Percentiles rank a stretch among this genome's conserved stretches.
These are phyloP conservation scores for Bombus balteatus DNA, from an alignment of 1,140 invertebrate genomes.

Conservation along the genomic window DNA sequence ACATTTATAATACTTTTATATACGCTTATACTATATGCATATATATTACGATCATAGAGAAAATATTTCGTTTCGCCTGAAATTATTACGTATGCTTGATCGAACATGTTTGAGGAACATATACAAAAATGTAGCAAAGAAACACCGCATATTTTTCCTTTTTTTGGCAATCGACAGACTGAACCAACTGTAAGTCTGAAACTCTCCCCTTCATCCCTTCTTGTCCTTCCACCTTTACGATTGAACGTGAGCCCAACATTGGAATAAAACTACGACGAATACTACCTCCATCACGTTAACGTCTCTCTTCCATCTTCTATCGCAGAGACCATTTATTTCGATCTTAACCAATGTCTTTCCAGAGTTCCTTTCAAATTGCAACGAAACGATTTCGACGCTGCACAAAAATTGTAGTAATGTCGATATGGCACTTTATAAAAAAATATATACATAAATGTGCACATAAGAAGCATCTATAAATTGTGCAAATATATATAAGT, in stretches of 20 bases:
- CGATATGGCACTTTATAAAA: neutral
- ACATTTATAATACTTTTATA: neutral
- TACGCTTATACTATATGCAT: neutral
- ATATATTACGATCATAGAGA: neutral
- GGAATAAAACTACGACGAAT: conserved; percentile 69
- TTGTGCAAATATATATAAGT: neutral
- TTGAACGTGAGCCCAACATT: conserved; percentile 69
- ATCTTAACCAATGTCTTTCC: conserved; percentile 70
- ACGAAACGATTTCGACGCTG: conserved; percentile 2
- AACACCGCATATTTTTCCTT: conserved; percentile 39
- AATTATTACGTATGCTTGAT: conserved; percentile 24
- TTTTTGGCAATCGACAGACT: conserved; percentile 59
- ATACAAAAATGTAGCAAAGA: conserved; percentile 1
- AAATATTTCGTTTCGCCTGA: neutral
- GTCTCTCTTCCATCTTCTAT: conserved; percentile 69
- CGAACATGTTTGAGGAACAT: conserved; percentile 2
- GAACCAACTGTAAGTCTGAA: conserved; percentile 48
- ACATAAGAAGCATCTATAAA: too few species aligned
- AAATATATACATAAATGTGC: too few species aligned
- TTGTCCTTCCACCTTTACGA: conserved; percentile 52
- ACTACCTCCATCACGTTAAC: conserved; percentile 68
- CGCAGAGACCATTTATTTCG: conserved; percentile 67
- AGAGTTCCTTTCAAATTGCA: conserved; percentile 57
- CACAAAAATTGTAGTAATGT: neutral
- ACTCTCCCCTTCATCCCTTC: conserved; percentile 22